Base-by-base conservation (phyloP, 35 echinoderm and acorn worm species). In the Stichopus chloronotus region DNA sequence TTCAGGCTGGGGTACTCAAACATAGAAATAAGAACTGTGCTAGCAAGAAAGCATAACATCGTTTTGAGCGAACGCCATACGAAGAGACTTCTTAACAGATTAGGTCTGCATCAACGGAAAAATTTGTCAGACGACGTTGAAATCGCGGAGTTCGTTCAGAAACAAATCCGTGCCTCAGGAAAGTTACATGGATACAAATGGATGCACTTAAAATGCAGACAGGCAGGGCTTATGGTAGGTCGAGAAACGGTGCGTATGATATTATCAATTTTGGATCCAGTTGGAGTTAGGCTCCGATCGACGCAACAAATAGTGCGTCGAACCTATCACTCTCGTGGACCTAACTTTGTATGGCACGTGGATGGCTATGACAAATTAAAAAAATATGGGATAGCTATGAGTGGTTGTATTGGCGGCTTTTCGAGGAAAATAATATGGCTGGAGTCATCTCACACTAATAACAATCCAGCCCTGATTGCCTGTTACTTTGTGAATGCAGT, bases 401-500 rank as follows among this genome's bases (percentile, higher is more conserved):
- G 16, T 57, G 91, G 91, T 83, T 92, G 91, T 24, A 83, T 92
- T 83, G 91, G 83, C 61, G 78, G 91, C 19, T 92, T 92, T 92
- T 92, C 91, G 9, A 59, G 91, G 58, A 61, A 92, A 5, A 83
- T 84, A 5, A 59, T 92, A 19, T 92, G 91, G 91, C 6, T 83
- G 55, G 91, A 83, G 21, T 77, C 78, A 23, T 82, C 74, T 71
- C 53, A 82, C 23, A 92, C 91, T 59, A 92, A 58, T 52, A 92
- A 76, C 52, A 76, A 92, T 25, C 91, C 91, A 12, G 56, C 55
- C 7, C 1, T 92, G 12, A 63, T 92, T 24, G 91, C 19, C 19
- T 77, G 59, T 65, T 92, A 82, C 22, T 83, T 92, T 71, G 74
- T 92, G 74, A 71, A 92, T 7, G 79, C 91, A n/a, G 61, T 92